Conservation (phyloP, 2,113 vertebrate species). For the Aramus guarauna region DNA sequence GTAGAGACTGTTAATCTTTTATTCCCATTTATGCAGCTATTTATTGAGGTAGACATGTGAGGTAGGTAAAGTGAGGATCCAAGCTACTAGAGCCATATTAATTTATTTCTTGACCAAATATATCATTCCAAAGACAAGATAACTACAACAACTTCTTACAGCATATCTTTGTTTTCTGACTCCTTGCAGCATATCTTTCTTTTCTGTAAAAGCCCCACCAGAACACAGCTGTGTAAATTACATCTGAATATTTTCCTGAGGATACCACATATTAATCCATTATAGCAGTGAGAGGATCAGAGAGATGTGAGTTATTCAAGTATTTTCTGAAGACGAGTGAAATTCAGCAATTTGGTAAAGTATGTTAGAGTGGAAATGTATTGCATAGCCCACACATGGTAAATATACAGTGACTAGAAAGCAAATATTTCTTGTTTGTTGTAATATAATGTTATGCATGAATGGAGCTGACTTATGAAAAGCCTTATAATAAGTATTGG, state of each 20-base stretch:
- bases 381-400: background rate
- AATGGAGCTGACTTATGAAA: conserved; percentile 13
- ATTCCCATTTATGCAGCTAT: background rate
- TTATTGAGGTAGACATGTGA: background rate
- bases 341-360: background rate
- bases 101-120: background rate
- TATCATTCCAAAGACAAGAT: background rate
- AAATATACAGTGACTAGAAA: background rate
- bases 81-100: background rate
- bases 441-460: background rate
- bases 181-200: background rate
- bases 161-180: background rate
- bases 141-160: background rate
- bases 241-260: background rate
- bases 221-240: background rate
- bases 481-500: background rate
- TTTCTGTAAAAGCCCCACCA: background rate
- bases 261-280: background rate
- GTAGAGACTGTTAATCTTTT: background rate
- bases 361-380: background rate
- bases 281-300: background rate
- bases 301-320: background rate
- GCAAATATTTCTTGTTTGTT: conserved; percentile 9
- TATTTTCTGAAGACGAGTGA: background rate
- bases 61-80: background rate